Percentiles rank a stretch among this genome's conserved stretches.
phyloP scores from a whole-genome alignment of 2,113 vertebrate species.

The Arvicanthis niloticus region DNA sequence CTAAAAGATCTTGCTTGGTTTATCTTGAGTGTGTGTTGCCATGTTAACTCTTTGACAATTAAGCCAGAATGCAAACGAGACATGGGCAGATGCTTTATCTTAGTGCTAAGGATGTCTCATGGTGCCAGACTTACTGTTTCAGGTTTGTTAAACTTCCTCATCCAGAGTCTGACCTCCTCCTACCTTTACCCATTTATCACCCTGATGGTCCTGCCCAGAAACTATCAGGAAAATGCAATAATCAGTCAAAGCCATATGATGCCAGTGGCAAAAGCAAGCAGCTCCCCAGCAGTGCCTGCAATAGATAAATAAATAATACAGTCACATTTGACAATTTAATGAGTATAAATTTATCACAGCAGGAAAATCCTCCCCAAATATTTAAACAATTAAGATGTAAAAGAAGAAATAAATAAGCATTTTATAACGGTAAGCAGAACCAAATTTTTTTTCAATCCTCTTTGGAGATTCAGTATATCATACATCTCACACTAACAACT shows the following conservation, averaged over 20 bases:
- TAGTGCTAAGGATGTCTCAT: conserved; percentile 44
- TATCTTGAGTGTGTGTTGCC: conserved; percentile 70
- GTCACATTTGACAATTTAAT: conserved; percentile 80
- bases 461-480: conserved; percentile 52
- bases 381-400: conserved; percentile 84
- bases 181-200: conserved; percentile 75
- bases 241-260: conserved; percentile 82
- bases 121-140: conserved; percentile 51
- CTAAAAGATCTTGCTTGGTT: conserved; percentile 70
- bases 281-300: conserved; percentile 57
- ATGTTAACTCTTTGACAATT: conserved; percentile 69
- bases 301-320: conserved; percentile 79
- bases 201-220: conserved; percentile 75
- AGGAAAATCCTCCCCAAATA: conserved; percentile 84
- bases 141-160: conserved; percentile 73
- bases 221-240: conserved; percentile 77
- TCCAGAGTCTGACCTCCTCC: conserved; percentile 66
- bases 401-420: conserved; percentile 78
- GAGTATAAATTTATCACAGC: conserved; percentile 82
- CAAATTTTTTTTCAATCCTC: conserved; percentile 62
- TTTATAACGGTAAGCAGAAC: conserved; percentile 73
- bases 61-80: conserved; percentile 71
- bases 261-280: conserved; percentile 70
- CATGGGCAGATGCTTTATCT: conserved; percentile 18
- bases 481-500: conserved; percentile 49